phyloP scores from a whole-genome alignment of 2,888 invertebrate genomes.

The Stomorhina lunata region DNA sequence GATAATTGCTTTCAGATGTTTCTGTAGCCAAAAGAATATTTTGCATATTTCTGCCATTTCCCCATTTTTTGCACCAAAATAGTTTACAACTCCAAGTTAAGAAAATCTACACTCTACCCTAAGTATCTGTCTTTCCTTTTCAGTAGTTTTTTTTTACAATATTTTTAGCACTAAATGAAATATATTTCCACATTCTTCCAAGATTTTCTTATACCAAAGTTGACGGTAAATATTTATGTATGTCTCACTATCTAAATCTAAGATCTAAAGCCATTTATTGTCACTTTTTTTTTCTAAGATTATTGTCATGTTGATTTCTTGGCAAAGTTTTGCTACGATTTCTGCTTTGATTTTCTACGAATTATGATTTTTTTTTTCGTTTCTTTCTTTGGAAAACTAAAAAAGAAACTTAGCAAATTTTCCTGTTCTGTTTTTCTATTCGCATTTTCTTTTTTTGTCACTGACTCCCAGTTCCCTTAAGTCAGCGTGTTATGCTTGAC shows the following conservation, averaged over 20 bases:
- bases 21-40: too few relatives aligned
- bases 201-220: background rate
- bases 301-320: constrained; percentile 34
- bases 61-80: too few relatives aligned
- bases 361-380: background rate
- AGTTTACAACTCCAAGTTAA: too few relatives aligned
- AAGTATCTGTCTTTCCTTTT: background rate
- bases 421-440: background rate
- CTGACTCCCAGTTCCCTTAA: background rate
- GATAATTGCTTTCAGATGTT: too few relatives aligned
- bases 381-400: too few relatives aligned
- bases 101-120: too few relatives aligned
- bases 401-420: constrained; percentile 6
- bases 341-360: background rate
- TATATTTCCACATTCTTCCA: constrained; percentile 24
- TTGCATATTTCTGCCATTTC: too few relatives aligned
- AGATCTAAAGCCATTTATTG: constrained; percentile 50
- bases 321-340: too few relatives aligned
- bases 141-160: background rate
- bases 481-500: constrained; percentile 40
- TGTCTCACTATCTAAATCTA: too few relatives aligned
- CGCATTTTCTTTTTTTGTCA: background rate
- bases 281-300: constrained; percentile 44
- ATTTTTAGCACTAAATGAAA: constrained; percentile 42
- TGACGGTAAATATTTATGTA: constrained; percentile 9